These are phyloP conservation scores for Agrochola litura DNA, from an alignment of 2,888 invertebrate genomes.

Conservation along the genomic window DNA sequence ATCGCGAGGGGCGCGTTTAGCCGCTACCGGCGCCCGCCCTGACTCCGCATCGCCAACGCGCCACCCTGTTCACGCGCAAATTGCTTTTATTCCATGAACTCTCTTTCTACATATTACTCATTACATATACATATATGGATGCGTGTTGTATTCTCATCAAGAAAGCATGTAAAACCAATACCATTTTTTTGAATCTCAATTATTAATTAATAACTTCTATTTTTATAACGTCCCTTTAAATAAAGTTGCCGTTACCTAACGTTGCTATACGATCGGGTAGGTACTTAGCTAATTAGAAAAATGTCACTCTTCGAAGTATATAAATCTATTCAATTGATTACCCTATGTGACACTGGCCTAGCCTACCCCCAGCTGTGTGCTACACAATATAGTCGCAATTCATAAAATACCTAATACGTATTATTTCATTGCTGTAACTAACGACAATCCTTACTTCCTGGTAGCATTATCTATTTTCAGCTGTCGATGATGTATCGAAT, in stretches of 20 bases:
- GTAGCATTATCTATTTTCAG: neutral
- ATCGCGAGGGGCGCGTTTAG: conserved; percentile 74
- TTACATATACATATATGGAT: conserved; percentile 5
- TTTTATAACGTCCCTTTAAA: neutral
- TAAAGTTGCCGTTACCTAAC: neutral
- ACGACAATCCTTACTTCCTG: neutral
- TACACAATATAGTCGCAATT: neutral
- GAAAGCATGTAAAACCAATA: neutral
- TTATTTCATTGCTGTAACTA: neutral
- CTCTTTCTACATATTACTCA: conserved; percentile 13
- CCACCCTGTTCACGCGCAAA: conserved; percentile 88
- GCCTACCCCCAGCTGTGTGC: neutral
- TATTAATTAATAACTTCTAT: neutral
- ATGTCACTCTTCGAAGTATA: neutral
- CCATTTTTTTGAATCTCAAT: neutral
- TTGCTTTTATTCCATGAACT: conserved; percentile 64
- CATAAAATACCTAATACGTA: neutral
- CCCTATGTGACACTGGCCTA: neutral
- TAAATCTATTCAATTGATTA: neutral
- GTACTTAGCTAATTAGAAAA: neutral
- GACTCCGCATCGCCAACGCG: conserved; percentile 75
- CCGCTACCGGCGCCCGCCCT: conserved; percentile 75
- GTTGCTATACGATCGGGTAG: neutral
- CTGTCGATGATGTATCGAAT: neutral
- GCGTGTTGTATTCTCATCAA: conserved; percentile 10